These are phyloP conservation scores for Triops cancriformis DNA, from an alignment of 1,140 invertebrate genomes.

Conservation along the genomic window DNA sequence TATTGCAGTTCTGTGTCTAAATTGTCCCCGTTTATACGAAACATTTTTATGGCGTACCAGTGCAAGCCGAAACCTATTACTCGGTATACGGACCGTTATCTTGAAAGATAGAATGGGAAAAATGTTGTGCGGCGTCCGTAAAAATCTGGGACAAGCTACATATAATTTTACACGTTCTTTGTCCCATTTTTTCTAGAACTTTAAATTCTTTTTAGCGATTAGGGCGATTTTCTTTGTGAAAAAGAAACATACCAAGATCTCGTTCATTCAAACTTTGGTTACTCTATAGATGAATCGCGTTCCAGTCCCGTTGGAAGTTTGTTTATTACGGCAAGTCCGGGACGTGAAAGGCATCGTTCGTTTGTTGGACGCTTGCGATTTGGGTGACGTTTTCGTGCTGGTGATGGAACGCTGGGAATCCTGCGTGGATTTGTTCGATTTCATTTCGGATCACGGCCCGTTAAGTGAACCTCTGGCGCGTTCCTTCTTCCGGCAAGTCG, in stretches of 20 bases:
- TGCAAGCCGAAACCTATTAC: too few species aligned
- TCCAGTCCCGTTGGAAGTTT: slow-evolving; percentile 53
- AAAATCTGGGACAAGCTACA: too few species aligned
- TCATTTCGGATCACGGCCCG: slow-evolving; percentile 52
- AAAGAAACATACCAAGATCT: too few species aligned
- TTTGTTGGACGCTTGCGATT: slow-evolving; percentile 53
- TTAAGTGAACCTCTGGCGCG: slow-evolving; percentile 48
- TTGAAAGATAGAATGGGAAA: too few species aligned
- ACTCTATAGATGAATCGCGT: slow-evolving; percentile 40
- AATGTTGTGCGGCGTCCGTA: too few species aligned
- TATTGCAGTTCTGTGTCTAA: too few species aligned
- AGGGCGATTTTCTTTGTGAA: too few species aligned
- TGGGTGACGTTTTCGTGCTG: slow-evolving; percentile 47
- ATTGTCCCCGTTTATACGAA: too few species aligned
- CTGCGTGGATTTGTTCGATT: slow-evolving; percentile 58
- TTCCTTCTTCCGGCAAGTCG: slow-evolving; percentile 45
- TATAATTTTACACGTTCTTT: too few species aligned
- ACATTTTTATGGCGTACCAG: too few species aligned
- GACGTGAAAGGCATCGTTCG: slow-evolving; percentile 53
- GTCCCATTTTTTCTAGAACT: too few species aligned
- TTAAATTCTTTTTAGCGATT: neutral
- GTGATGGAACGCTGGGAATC: slow-evolving; percentile 56
- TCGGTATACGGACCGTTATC: too few species aligned
- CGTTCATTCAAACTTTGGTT: slow-evolving; percentile 25
- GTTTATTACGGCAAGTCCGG: slow-evolving; percentile 48